Evolutionary conservation across 1,140 invertebrate species (phyloP).

Genomic region (Pollicipes pollicipes): DNA sequence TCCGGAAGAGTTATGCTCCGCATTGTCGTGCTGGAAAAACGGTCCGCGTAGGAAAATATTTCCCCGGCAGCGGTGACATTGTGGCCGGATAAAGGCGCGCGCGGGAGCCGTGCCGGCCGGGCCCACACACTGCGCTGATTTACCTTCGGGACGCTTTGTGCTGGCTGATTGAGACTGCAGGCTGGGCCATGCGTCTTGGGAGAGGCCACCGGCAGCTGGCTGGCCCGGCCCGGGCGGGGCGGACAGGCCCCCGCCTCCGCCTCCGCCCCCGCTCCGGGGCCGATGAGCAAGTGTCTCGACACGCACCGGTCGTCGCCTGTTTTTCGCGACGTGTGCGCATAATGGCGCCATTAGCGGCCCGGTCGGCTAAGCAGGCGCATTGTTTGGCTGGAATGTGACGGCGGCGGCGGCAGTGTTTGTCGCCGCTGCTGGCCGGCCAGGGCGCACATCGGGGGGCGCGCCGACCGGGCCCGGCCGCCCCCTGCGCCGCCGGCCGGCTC

Average conservation of each 20-base stretch:
- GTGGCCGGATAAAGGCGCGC: background rate
- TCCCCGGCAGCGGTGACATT: too few relatives aligned
- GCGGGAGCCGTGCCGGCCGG: too few relatives aligned
- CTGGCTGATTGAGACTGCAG: background rate
- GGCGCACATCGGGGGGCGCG: too few relatives aligned
- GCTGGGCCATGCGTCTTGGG: too few relatives aligned
- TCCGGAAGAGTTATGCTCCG: background rate
- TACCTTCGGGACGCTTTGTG: background rate
- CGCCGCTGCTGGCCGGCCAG: too few relatives aligned
- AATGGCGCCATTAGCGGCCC: background rate
- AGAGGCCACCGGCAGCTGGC: too few relatives aligned
- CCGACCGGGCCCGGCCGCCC: too few relatives aligned
- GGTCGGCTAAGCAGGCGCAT: background rate
- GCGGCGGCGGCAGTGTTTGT: background rate
- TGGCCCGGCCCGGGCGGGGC: background rate
- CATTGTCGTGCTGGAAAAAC: background rate
- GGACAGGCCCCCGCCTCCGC: too few relatives aligned
- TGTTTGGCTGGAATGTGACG: background rate
- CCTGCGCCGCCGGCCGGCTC: background rate
- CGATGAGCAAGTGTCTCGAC: background rate
- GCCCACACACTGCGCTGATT: background rate
- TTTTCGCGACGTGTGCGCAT: background rate
- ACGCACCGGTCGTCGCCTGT: background rate
- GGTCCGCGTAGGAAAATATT: background rate
- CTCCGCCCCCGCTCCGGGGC: too few relatives aligned